These are phyloP conservation scores for Seriola dumerili DNA, from an alignment of 2,113 vertebrate species.

Conservation along the genomic window DNA sequence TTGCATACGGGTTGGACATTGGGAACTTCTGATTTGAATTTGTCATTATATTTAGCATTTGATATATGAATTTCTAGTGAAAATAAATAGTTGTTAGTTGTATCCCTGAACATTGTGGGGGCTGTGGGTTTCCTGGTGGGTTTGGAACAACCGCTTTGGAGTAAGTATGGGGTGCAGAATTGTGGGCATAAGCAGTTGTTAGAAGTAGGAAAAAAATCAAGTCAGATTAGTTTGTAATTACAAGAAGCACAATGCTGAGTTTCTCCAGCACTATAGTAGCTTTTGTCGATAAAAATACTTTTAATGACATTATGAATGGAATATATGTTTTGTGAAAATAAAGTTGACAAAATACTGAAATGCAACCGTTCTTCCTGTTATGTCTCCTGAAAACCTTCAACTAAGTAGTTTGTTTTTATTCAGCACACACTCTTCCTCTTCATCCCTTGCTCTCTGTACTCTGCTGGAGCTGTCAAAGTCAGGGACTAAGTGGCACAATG, in stretches of 20 bases:
- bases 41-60: background rate
- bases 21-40: background rate
- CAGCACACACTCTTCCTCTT: slow-evolving; percentile 47
- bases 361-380: slow-evolving; percentile 11
- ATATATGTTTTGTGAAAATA: slow-evolving; percentile 5
- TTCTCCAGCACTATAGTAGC: no score
- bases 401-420: slow-evolving; percentile 56
- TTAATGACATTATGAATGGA: background rate
- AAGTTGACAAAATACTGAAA: background rate
- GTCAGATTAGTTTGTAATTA: background rate
- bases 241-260: background rate
- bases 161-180: no score
- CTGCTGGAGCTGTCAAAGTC: slow-evolving; percentile 76
- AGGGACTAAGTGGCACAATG: slow-evolving; percentile 72
- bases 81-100: background rate
- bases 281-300: background rate
- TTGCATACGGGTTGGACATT: no score
- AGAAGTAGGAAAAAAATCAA: background rate
- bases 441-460: slow-evolving; percentile 39
- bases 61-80: background rate
- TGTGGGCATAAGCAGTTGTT: no score
- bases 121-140: background rate
- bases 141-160: no score
- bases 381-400: slow-evolving; percentile 27
- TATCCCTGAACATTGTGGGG: background rate